These are phyloP conservation scores for Mustela erminea DNA, from an alignment of 2,797 vertebrate genomes.

Conservation along the genomic window DNA sequence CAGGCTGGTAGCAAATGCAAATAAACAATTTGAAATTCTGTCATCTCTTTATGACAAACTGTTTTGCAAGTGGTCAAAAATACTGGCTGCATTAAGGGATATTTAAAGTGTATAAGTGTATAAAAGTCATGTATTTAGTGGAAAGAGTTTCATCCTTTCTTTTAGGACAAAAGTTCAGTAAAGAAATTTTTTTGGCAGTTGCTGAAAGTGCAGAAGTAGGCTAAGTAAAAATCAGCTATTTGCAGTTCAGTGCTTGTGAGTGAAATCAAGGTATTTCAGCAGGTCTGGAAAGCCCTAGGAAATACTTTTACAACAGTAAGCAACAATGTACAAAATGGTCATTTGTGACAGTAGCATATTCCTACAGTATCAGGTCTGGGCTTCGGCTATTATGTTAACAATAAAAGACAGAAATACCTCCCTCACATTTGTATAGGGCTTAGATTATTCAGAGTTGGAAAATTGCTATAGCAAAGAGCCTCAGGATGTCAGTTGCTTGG, in stretches of 20 bases:
- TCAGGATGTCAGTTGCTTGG: neutral
- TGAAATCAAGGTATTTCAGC: neutral
- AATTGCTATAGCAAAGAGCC: accelerated
- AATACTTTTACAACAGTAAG: neutral
- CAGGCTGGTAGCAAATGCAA: neutral
- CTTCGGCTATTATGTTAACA: neutral
- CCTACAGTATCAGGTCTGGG: neutral
- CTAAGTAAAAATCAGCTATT: slow-evolving; percentile 37
- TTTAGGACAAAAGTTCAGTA: slow-evolving; percentile 27
- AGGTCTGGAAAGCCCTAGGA: neutral
- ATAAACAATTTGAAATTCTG: neutral
- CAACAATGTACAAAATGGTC: neutral
- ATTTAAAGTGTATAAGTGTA: neutral
- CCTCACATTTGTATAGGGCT: neutral
- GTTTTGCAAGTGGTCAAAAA: slow-evolving; percentile 31
- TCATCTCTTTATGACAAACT: neutral
- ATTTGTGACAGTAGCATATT: neutral
- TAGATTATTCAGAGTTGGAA: neutral
- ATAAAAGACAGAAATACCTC: neutral
- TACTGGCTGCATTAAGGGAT: neutral
- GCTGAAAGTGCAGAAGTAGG: slow-evolving; percentile 37
- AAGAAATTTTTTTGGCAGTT: neutral
- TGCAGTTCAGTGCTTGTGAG: neutral
- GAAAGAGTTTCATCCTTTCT: neutral
- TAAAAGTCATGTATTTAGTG: neutral